phyloP scores from a whole-genome alignment of 2,113 vertebrate species.

The Protomyctophum bolini region DNA sequence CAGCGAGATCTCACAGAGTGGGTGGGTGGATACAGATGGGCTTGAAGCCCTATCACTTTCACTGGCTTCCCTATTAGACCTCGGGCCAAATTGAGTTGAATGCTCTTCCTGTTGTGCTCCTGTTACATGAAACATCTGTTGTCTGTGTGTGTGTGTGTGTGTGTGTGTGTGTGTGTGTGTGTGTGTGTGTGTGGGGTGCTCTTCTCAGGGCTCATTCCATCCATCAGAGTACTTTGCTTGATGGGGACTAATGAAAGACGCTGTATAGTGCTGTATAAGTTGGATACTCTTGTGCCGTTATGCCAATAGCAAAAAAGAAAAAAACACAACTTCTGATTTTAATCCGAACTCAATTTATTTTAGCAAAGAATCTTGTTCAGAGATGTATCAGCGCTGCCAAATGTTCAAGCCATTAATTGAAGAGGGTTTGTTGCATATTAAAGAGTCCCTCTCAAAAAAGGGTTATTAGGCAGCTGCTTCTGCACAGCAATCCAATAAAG shows the following conservation, averaged over 20 bases:
- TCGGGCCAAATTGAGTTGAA: constrained; percentile 65
- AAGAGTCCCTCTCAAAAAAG: too few species aligned
- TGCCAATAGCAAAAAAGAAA: constrained; percentile 12
- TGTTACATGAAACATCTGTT: constrained; percentile 71
- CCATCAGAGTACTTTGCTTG: constrained; percentile 55
- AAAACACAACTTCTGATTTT: too few species aligned
- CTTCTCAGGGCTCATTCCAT: constrained; percentile 48
- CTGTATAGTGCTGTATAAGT: background rate
- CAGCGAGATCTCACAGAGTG: background rate
- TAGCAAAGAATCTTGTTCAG: too few species aligned
- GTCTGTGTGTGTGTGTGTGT: constrained; percentile 8
- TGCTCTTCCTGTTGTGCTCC: constrained; percentile 70
- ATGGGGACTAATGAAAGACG: constrained; percentile 58
- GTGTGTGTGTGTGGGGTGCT: constrained; percentile 3
- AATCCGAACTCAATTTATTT: too few species aligned
- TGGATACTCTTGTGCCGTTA: constrained; percentile 5
- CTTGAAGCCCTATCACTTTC: constrained; percentile 70
- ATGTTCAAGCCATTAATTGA: too few species aligned
- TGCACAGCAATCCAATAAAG: too few species aligned
- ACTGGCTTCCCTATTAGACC: constrained; percentile 70
- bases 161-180: constrained; percentile 6
- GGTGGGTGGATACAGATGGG: constrained; percentile 64
- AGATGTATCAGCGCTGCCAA: too few species aligned
- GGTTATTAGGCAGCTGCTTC: too few species aligned
- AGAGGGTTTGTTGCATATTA: too few species aligned